phyloP scores from a whole-genome alignment of 2,797 vertebrate species.

The Fistularia tabacaria region DNA sequence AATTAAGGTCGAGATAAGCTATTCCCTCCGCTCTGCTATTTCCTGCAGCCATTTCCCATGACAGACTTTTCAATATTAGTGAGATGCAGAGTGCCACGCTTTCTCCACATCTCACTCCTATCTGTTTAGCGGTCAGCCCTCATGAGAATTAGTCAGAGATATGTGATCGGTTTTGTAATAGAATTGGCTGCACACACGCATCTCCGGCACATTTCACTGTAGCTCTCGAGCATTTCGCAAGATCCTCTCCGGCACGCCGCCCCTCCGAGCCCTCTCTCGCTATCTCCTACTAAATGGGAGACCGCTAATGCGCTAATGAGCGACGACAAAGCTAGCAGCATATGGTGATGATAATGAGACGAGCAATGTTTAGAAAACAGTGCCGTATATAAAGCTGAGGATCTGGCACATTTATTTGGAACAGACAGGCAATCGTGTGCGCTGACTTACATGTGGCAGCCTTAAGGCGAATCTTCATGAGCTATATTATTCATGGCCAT shows the following conservation, averaged over 20 bases:
- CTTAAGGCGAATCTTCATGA: constrained; percentile 40
- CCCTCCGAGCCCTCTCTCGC: constrained; percentile 20
- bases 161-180: constrained; percentile 19
- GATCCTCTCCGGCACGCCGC: constrained; percentile 3
- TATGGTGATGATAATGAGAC: constrained; percentile 73
- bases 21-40: constrained; percentile 40
- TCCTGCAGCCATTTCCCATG: constrained; percentile 44
- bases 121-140: constrained; percentile 57
- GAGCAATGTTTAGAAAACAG: constrained; percentile 69
- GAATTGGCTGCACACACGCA: constrained; percentile 19
- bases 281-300: constrained; percentile 51
- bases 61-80: constrained; percentile 51
- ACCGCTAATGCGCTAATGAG: constrained; percentile 57
- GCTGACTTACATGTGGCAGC: constrained; percentile 18
- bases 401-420: constrained; percentile 39
- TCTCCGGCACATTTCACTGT: constrained; percentile 20
- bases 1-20: constrained; percentile 64
- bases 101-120: constrained; percentile 27
- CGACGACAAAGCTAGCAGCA: constrained; percentile 62
- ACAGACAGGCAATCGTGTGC: constrained; percentile 9
- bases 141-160: constrained; percentile 33
- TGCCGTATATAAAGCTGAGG: constrained; percentile 42
- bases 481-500: constrained; percentile 48
- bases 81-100: neutral
- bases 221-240: constrained; percentile 28